Conservation (phyloP, 2,797 vertebrate genomes). For the Myiotriccus ornatus region DNA sequence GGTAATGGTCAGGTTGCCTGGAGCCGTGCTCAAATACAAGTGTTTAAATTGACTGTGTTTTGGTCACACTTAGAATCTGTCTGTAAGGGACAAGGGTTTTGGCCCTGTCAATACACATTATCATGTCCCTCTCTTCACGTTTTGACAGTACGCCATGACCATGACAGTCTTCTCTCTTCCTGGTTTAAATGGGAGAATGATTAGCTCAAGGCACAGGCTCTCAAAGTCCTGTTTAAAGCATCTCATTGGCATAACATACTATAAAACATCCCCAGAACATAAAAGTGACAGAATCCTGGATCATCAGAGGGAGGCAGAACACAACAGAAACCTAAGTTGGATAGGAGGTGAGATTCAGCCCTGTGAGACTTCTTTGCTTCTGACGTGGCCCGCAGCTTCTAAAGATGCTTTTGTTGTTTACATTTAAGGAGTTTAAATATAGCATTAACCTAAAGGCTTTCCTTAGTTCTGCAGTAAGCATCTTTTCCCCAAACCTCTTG, state of each 20-base stretch:
- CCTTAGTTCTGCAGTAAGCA: neutral
- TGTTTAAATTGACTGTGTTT: neutral
- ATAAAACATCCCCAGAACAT: neutral
- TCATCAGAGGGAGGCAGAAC: neutral
- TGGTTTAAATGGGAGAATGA: neutral
- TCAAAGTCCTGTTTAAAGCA: neutral
- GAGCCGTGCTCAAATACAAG: neutral
- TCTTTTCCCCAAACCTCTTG: neutral
- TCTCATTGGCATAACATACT: neutral
- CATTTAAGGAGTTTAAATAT: neutral
- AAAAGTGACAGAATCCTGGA: neutral
- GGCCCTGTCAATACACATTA: neutral
- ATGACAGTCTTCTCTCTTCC: neutral
- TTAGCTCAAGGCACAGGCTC: neutral
- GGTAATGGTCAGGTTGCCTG: neutral
- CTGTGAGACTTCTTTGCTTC: neutral
- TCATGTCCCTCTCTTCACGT: accelerated
- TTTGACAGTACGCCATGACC: neutral
- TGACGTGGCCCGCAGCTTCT: accelerated
- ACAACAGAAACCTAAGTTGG: neutral
- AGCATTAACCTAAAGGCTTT: neutral
- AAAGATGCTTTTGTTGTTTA: neutral
- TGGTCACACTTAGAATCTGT: neutral
- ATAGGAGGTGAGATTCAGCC: neutral
- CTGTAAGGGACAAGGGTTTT: neutral